Evolutionary conservation across 2,113 vertebrate species (phyloP).

Genomic region (Nanorana parkeri): DNA sequence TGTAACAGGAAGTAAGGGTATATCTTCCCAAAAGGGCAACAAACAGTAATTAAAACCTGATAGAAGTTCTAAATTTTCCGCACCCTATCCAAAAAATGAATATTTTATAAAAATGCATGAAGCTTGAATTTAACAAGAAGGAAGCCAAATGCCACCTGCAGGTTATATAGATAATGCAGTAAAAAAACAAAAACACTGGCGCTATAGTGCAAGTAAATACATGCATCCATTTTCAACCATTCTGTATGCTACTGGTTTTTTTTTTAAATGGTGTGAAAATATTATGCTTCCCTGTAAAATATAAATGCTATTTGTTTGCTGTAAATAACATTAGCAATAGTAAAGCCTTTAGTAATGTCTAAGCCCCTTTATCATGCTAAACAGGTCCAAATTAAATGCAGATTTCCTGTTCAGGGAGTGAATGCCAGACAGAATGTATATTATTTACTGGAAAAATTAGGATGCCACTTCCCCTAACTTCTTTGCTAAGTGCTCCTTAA

Average conservation of each 20-base stretch:
- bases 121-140: no score
- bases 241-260: no score
- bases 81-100: neutral
- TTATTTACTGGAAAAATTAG: conserved; percentile 56
- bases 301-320: conserved; percentile 11
- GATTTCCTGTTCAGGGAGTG: conserved; percentile 45
- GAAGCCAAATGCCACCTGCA: no score
- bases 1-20: no score
- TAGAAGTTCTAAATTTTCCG: neutral
- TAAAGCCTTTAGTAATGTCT: neutral
- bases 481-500: conserved; percentile 62
- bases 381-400: conserved; percentile 27
- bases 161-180: no score
- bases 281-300: neutral
- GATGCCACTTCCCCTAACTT: conserved; percentile 59
- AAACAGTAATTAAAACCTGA: no score
- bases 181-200: no score
- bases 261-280: neutral
- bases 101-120: neutral
- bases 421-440: conserved; percentile 56
- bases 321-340: neutral
- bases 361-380: conserved; percentile 10
- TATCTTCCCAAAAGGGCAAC: no score
- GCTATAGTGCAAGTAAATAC: no score
- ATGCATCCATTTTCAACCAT: no score